Conservation (phyloP, 2,797 vertebrate species). For the Sarcophilus harrisii region DNA sequence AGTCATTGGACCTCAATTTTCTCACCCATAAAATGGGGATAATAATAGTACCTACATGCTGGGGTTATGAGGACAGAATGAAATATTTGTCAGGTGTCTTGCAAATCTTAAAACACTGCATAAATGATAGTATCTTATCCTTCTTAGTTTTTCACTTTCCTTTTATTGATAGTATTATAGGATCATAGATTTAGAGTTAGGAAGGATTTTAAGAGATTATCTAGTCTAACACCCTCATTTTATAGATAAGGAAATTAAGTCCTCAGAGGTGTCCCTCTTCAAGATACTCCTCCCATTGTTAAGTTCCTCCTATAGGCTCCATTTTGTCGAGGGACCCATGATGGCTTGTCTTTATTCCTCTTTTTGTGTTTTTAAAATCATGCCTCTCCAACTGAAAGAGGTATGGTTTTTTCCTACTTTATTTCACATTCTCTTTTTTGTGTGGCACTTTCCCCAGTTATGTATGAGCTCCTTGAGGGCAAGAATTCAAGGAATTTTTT, state of each 20-base stretch:
- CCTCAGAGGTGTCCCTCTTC: neutral
- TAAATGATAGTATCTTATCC: neutral
- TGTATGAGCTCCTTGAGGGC: neutral
- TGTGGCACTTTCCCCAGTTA: neutral
- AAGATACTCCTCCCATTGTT: neutral
- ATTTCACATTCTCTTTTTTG: neutral
- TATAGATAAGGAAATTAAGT: neutral
- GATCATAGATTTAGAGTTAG: neutral
- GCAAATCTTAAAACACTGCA: neutral
- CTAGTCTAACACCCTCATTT: neutral
- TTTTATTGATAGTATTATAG: neutral
- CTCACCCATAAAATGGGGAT: neutral
- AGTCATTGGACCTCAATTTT: neutral
- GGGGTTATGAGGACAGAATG: neutral
- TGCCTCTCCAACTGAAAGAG: neutral
- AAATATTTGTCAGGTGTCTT: neutral
- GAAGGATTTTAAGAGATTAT: neutral
- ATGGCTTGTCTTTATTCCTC: too few species aligned
- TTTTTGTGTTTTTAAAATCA: neutral
- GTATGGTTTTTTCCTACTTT: neutral
- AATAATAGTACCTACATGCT: neutral
- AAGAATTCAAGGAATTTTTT: neutral
- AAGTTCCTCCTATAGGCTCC: neutral
- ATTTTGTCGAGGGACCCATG: neutral
- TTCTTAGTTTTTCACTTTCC: neutral